Evolutionary conservation across 1,140 invertebrate genomes (phyloP), one percentile per base, ranked within the genome.

Genomic region (Mizuhopecten yessoensis): DNA sequence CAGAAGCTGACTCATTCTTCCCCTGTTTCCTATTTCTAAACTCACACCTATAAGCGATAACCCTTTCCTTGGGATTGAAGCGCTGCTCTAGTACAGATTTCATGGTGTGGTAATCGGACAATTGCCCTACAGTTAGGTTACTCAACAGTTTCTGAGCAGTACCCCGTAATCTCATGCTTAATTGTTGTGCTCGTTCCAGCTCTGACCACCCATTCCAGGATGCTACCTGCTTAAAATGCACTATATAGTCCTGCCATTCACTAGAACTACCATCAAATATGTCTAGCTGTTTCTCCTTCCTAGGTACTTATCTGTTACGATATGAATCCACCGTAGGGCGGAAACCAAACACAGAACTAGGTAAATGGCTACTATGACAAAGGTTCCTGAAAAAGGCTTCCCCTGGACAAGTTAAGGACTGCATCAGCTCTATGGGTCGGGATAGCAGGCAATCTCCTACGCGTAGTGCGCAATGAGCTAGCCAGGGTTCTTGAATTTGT

Each of bases 111-210:
- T 90, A 90, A 88, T 89, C 88, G 36, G 33, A 45, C 0, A 89
- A 17, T 17, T 89, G 86, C 0, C 34, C 57, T 36, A 86, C 33
- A 34, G 36, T 89, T 34, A 89, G 88, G 86, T 92, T 88, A 33
- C 88, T 86, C 15, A 92, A 86, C 5, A 92, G 36, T 39, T 86
- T 91, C 33, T 92, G 90, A 57, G 92, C 90, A n/a, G 45, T 34
- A 36, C 86, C 90, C 15, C 90, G 86, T 45, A 91, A 42, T 36
- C 49, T 86, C 90, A 91, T 87, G 0, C 36, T 42, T 0, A 91
- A 34, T 42, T 91, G 90, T 49, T 91, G 87, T 20, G 20, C 90
- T 34, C 34, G 88, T 49, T 89, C 88, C 0, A 33, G 49, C 7
- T 87, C 39, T 7, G n/a, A 39, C 87, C 88, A 89, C 11, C 57